These are phyloP conservation scores for Sarcophaga peregrina DNA, from an alignment of 1,140 invertebrate genomes.

Conservation along the genomic window DNA sequence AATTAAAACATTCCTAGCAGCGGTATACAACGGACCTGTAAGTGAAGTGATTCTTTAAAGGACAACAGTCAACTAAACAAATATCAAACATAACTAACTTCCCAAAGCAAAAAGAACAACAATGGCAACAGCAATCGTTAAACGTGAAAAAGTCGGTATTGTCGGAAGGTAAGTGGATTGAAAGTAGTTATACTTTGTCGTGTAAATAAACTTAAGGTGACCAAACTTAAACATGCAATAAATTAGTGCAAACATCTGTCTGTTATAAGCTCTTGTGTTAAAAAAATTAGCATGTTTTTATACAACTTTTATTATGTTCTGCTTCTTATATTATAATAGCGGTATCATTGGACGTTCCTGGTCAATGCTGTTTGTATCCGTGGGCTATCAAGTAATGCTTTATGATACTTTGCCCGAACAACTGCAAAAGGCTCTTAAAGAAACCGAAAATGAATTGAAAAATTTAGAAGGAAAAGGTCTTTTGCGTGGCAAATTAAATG, in stretches of 20 bases:
- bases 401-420: conserved; percentile 85
- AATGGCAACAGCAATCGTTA: conserved; percentile 44
- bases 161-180: conserved; percentile 70
- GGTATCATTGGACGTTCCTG: conserved; percentile 94
- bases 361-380: conserved; percentile 95
- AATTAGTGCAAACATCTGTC: background rate
- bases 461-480: conserved; percentile 77
- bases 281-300: background rate
- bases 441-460: conserved; percentile 80
- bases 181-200: background rate
- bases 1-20: conserved; percentile 11
- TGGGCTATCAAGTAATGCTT: conserved; percentile 86
- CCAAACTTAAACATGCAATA: background rate
- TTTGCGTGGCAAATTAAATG: conserved; percentile 78
- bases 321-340: conserved; percentile 69
- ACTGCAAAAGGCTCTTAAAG: conserved; percentile 77
- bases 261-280: background rate
- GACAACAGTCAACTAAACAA: background rate
- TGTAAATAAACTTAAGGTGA: background rate
- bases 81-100: conserved; percentile 49
- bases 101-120: conserved; percentile 50
- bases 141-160: conserved; percentile 74
- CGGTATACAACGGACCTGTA: background rate
- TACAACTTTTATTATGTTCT: background rate
- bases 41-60: background rate